Evolutionary conservation across 2,113 vertebrate species (phyloP).

Genomic region (Megaceryle torquata): DNA sequence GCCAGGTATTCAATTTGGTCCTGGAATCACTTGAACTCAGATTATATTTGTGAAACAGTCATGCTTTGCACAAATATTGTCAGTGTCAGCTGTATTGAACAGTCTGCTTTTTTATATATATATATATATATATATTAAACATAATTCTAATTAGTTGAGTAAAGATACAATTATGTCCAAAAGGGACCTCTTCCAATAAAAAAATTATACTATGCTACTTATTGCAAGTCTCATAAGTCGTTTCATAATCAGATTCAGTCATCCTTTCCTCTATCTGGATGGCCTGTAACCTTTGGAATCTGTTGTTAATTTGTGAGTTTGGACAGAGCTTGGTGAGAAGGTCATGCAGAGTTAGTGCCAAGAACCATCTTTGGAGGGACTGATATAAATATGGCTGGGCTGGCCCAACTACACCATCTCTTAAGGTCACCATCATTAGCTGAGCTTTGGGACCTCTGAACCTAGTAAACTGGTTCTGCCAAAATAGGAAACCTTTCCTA

Average conservation of each 20-base stretch:
- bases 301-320: constrained; percentile 20
- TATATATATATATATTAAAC: not conserved
- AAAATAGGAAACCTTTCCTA: not conserved
- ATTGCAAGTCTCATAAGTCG: not conserved
- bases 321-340: not conserved
- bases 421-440: not conserved
- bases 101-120: not conserved
- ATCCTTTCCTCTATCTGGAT: not conserved
- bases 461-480: not conserved
- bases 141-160: constrained; percentile 37
- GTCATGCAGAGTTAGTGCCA: not conserved
- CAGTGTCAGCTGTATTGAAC: constrained; percentile 28
- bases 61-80: constrained; percentile 40
- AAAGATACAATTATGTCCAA: constrained; percentile 30
- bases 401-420: not conserved
- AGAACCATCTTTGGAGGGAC: not conserved
- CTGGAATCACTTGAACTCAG: constrained; percentile 31
- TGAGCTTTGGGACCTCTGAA: not conserved
- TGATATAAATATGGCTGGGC: not conserved
- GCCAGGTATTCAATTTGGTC: constrained; percentile 43
- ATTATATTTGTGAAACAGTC: constrained; percentile 16
- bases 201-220: constrained; percentile 5
- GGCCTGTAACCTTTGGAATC: constrained; percentile 5
- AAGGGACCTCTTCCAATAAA: constrained; percentile 1
- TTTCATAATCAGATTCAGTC: constrained; percentile 18